A percentile compares a stretch with the other conserved stretches of the same genome.
These are phyloP conservation scores for Crocodylus rhombifer DNA, from an alignment of 2,797 vertebrate genomes.

Conservation along the genomic window DNA sequence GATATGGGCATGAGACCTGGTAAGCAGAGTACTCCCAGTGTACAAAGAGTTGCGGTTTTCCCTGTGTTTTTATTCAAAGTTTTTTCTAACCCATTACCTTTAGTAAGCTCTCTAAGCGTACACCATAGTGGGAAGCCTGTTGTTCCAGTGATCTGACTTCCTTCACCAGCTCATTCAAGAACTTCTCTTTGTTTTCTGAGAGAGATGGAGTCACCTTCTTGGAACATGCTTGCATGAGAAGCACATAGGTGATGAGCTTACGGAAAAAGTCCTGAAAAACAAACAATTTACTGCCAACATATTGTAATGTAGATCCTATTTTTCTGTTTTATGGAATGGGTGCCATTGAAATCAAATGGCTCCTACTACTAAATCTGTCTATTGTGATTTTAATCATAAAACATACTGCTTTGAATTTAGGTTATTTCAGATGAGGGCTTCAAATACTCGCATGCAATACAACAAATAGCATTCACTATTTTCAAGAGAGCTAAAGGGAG, in stretches of 20 bases:
- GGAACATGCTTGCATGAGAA: slow-evolving; percentile 79
- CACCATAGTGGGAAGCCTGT: slow-evolving; percentile 78
- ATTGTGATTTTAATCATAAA: background rate
- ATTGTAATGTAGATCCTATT: background rate
- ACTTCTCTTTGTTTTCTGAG: slow-evolving; percentile 74
- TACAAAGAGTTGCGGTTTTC: background rate
- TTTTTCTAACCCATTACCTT: slow-evolving; percentile 83
- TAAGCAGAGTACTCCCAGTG: background rate
- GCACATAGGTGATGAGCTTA: slow-evolving; percentile 79
- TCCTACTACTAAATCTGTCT: background rate
- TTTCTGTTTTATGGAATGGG: background rate
- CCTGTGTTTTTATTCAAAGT: background rate
- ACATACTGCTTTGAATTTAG: background rate
- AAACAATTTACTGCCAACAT: background rate
- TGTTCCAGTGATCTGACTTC: slow-evolving; percentile 80
- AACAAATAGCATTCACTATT: too few species aligned
- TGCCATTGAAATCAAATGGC: background rate
- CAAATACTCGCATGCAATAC: background rate
- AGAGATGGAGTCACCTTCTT: slow-evolving; percentile 74
- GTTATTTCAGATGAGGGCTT: background rate
- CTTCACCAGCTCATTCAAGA: slow-evolving; percentile 76
- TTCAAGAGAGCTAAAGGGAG: background rate
- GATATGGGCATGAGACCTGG: background rate
- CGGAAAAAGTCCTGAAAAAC: slow-evolving; percentile 86
- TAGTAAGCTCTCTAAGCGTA: slow-evolving; percentile 79